These are phyloP conservation scores for Capreolus pygargus DNA, from an alignment of 2,113 vertebrate species.

Conservation along the genomic window DNA sequence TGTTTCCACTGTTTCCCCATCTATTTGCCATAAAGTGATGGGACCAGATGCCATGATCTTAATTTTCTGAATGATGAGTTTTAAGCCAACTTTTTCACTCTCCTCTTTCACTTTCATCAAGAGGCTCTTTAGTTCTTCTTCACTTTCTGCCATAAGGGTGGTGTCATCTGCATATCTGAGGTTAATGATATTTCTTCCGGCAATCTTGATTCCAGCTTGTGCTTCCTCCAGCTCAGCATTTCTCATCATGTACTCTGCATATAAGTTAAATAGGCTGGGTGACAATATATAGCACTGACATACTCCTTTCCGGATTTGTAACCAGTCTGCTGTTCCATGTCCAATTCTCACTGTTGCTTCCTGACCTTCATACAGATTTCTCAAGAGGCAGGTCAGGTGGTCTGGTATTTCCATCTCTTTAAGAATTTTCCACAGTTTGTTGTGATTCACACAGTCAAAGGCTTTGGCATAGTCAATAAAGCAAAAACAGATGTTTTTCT, in stretches of 20 bases:
- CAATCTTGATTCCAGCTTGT: neutral
- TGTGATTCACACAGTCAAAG: neutral
- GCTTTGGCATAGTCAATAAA: neutral
- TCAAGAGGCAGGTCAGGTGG: neutral
- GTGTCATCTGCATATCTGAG: neutral
- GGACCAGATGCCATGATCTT: neutral
- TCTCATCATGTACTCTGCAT: neutral
- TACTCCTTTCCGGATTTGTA: neutral
- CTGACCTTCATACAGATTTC: neutral
- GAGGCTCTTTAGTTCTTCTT: neutral
- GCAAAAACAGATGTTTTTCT: neutral
- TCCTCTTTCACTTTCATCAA: neutral
- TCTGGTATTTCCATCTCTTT: neutral
- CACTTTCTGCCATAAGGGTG: neutral
- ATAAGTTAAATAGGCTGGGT: neutral
- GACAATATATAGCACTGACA: neutral
- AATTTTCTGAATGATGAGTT: neutral
- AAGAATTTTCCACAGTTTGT: neutral
- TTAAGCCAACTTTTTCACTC: neutral
- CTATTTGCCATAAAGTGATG: neutral
- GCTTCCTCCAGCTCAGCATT: accelerated
- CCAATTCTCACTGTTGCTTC: neutral
- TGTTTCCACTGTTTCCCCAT: neutral
- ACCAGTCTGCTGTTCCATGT: neutral
- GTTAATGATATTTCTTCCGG: neutral